Base-by-base conservation (phyloP, 2,888 invertebrate genomes). In the Drosophila buzzatii region DNA sequence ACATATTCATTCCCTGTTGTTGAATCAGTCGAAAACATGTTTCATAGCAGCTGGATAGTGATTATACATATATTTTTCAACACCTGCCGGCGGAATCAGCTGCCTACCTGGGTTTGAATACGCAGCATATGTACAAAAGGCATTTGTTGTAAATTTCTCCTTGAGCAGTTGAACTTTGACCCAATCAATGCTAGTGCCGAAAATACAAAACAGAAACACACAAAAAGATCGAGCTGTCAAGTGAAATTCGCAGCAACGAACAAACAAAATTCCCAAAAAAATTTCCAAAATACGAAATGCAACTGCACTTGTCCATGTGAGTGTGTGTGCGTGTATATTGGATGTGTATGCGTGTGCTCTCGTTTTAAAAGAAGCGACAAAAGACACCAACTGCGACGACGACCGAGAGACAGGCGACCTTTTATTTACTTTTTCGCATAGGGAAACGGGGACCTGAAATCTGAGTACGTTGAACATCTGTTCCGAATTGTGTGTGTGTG, bases 381-480 rank as follows among this genome's bases (percentile, higher is more conserved):
- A 71, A 78, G 56, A 52, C 72, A 59, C 44, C 47, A 57, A 58
- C 35, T 44, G 35, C 52, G 42, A 23, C 44, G 42, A 23, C 41
- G 63, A 58, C 62, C 37, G 58, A 65, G 55, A 63, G 58, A 58
- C 71, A 59, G 53, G 49, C 70, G 56, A 70, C 79, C 73, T 76
- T 85, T 84, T 81, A 79, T 74, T 84, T 84, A 80, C 81, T 68
- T 66, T 57, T 77, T 74, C 70, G 59, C 67, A 60, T 70, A 63
- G 67, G 70, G 80, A 76, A 74, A 70, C 69, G 73, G 72, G 69
- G 73, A 84, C 73, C 70, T 81, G 86, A 85, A 86, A 86, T 86
- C 79, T 69, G 86, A 86, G 79, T 75, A 63, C 69, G 55, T 53
- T 69, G 76, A 90, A 90, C 86, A 86, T 81, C 81, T 86, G 86